A percentile compares a stretch with the other conserved stretches of the same genome.
These are phyloP conservation scores for Crotalus horridus DNA, from an alignment of 2,113 vertebrate genomes.

Conservation along the genomic window DNA sequence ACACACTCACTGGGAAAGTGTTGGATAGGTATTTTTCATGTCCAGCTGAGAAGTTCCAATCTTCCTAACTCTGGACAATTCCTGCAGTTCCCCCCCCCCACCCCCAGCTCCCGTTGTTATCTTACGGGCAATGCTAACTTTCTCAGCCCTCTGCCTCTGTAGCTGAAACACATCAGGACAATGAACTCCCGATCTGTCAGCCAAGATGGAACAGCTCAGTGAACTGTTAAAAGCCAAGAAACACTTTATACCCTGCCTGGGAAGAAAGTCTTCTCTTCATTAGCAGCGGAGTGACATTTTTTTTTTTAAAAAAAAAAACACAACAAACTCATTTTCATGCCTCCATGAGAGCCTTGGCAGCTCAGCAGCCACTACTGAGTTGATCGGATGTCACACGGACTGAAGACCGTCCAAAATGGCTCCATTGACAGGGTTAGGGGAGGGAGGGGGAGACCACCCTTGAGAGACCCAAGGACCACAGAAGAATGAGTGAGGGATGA, in stretches of 20 bases:
- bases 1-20: not conserved
- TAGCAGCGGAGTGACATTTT: not conserved
- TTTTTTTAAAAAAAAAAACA: not conserved
- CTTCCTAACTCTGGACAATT: not conserved
- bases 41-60: not conserved
- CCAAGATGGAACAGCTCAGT: not conserved
- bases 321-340: not conserved
- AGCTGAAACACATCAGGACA: not conserved
- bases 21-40: not conserved
- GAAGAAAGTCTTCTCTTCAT: constrained; percentile 29
- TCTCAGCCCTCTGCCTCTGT: not conserved
- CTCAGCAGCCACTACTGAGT: not conserved
- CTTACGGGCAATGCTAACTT: not conserved
- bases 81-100: not conserved
- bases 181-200: accelerated
- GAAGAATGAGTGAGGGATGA: not conserved
- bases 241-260: not conserved
- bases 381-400: not conserved
- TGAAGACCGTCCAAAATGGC: not conserved
- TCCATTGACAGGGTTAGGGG: accelerated
- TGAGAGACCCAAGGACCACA: not conserved
- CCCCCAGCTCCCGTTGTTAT: not conserved
- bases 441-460: not conserved
- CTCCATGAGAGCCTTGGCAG: accelerated
- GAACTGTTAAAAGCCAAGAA: not conserved